A percentile compares a stretch with the other conserved stretches of the same genome.
These are phyloP conservation scores for Diplodus sargus DNA, from an alignment of 2,797 vertebrate species.

Conservation along the genomic window DNA sequence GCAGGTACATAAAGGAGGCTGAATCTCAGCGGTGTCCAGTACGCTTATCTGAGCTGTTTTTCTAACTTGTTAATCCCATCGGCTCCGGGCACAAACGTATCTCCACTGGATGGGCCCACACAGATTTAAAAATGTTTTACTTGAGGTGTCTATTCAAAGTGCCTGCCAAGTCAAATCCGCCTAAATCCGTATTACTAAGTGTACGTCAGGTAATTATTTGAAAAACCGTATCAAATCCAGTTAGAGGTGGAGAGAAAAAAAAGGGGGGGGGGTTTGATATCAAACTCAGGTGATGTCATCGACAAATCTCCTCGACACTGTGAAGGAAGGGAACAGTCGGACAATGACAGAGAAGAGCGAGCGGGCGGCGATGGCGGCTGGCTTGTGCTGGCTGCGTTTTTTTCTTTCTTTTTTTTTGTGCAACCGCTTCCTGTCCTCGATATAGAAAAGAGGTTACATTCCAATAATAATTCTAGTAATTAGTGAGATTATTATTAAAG, in stretches of 20 bases:
- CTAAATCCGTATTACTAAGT: constrained; percentile 34
- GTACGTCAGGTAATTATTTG: constrained; percentile 37
- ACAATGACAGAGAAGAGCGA: constrained; percentile 21
- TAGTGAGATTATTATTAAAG: constrained; percentile 79
- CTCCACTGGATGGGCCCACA: constrained; percentile 1
- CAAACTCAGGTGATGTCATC: constrained; percentile 56
- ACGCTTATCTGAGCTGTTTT: constrained; percentile 25
- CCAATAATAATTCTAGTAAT: constrained; percentile 86
- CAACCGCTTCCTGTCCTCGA: constrained; percentile 67
- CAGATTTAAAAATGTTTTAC: constrained; percentile 19
- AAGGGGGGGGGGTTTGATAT: constrained; percentile 22
- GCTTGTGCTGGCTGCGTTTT: constrained; percentile 49
- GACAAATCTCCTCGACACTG: constrained; percentile 23
- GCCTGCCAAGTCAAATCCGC: constrained; percentile 47
- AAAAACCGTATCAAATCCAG: constrained; percentile 42
- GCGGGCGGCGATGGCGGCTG: constrained; percentile 14
- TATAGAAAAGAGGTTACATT: constrained; percentile 87
- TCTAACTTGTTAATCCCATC: constrained; percentile 47
- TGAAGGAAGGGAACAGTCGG: constrained; percentile 21
- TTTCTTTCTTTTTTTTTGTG: constrained; percentile 28
- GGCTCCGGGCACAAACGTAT: constrained; percentile 15
- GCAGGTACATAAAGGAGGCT: constrained; percentile 21
- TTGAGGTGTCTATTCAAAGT: constrained; percentile 15
- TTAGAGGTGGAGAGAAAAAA: constrained; percentile 22
- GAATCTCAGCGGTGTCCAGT: constrained; percentile 26